Conservation (phyloP, 2,113 vertebrate species). For the Buteo buteo region DNA sequence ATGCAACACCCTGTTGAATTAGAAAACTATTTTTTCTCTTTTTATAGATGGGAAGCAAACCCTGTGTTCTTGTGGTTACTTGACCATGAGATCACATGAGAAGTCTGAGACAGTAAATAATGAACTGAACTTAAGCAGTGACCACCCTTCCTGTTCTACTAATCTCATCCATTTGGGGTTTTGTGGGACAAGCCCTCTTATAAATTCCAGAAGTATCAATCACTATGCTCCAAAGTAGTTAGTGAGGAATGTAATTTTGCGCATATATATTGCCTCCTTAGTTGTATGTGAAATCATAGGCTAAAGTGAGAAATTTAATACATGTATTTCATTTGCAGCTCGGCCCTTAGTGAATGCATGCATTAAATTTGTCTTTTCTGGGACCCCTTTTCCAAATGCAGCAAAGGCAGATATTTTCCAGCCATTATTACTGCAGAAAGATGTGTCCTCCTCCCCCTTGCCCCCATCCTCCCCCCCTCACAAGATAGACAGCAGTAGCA, state of each 20-base stretch:
- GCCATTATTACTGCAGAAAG: neutral
- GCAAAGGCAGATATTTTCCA: neutral
- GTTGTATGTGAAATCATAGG: neutral
- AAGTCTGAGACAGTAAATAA: neutral
- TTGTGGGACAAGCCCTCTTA: neutral
- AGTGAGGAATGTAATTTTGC: neutral
- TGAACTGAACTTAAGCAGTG: neutral
- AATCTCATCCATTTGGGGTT: neutral
- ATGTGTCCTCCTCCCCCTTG: neutral
- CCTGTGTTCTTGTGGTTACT: constrained; percentile 11
- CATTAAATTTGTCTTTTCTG: neutral
- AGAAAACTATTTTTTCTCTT: neutral
- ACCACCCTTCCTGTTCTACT: neutral
- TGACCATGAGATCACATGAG: neutral
- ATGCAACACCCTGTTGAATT: neutral
- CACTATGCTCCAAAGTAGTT: neutral
- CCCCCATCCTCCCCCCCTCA: neutral
- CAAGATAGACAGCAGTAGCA: neutral
- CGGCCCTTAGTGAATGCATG: neutral
- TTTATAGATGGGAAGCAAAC: constrained; percentile 5
- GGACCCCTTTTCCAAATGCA: neutral
- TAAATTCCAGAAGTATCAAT: neutral
- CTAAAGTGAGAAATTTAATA: neutral
- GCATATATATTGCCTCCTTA: neutral
- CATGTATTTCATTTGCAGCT: neutral